Evolutionary conservation across 1,140 invertebrate species (phyloP).

Genomic region (Teleopsis dalmanni): DNA sequence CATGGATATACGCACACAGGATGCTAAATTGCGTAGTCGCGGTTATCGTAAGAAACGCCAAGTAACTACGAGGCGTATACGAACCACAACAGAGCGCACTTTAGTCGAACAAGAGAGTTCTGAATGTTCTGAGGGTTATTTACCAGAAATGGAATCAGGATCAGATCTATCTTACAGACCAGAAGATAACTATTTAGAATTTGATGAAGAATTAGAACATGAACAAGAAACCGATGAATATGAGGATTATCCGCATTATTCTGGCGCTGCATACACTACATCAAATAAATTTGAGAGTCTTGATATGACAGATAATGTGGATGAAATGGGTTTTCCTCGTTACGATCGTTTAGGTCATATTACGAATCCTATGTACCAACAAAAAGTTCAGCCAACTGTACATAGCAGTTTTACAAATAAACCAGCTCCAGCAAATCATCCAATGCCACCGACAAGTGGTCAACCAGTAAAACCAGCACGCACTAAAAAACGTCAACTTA

Average conservation of each 20-base stretch:
- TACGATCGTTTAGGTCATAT: constrained; percentile 52
- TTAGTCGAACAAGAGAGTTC: constrained; percentile 52
- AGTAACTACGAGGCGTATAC: constrained; percentile 49
- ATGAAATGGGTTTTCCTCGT: constrained; percentile 55
- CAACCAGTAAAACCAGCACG: constrained; percentile 41
- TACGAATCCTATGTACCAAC: constrained; percentile 40
- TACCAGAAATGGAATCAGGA: constrained; percentile 57
- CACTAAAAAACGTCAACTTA: constrained; percentile 37
- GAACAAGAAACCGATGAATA: constrained; percentile 41
- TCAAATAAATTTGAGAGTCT: constrained; percentile 50
- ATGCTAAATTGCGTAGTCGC: constrained; percentile 51
- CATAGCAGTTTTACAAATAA: not conserved
- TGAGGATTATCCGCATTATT: constrained; percentile 39
- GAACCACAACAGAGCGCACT: constrained; percentile 42
- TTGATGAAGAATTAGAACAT: constrained; percentile 43
- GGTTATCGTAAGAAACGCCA: constrained; percentile 57
- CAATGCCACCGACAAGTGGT: constrained; percentile 31
- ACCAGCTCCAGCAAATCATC: constrained; percentile 33
- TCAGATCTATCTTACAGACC: constrained; percentile 53
- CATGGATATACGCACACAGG: constrained; percentile 53
- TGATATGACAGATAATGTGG: constrained; percentile 53
- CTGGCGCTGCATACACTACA: constrained; percentile 15
- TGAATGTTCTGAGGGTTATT: constrained; percentile 57
- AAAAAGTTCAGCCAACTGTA: constrained; percentile 1
- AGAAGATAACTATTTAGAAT: constrained; percentile 44